Conservation (phyloP, 2,797 vertebrate species). For the Acipenser transmontanus region DNA sequence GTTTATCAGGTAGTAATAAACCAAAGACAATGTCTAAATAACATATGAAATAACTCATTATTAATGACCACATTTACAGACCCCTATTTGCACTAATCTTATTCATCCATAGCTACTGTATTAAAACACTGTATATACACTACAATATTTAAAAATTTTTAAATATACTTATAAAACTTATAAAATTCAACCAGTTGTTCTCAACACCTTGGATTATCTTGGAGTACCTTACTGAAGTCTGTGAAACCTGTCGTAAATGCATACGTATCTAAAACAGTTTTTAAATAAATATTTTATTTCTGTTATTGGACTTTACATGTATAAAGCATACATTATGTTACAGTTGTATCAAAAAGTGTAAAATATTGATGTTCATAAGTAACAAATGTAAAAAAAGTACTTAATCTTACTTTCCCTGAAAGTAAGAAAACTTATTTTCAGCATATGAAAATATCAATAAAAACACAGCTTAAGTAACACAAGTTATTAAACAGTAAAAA, state of each 20-base stretch:
- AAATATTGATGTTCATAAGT: constrained; percentile 98
- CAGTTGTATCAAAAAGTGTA: constrained; percentile 99
- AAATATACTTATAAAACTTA: constrained; percentile 2
- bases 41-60: not conserved
- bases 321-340: constrained; percentile 99
- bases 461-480: constrained; percentile 87
- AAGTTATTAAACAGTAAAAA: constrained; percentile 84
- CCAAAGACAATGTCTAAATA: not conserved
- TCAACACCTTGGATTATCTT: too few relatives aligned
- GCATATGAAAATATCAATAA: constrained; percentile 97
- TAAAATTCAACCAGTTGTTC: too few relatives aligned
- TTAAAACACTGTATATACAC: too few relatives aligned
- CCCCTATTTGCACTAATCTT: too few relatives aligned
- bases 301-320: constrained; percentile 99
- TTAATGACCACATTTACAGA: too few relatives aligned
- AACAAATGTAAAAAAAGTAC: constrained; percentile 97
- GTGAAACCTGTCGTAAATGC: too few relatives aligned
- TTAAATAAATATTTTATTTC: constrained; percentile 99
- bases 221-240: too few relatives aligned
- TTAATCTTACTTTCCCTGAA: constrained; percentile 97
- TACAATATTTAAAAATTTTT: not conserved
- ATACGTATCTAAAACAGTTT: constrained; percentile 27
- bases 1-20: not conserved
- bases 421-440: constrained; percentile 90
- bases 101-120: too few relatives aligned